A percentile compares a stretch with the other conserved stretches of the same genome.
Evolutionary conservation across 2,797 vertebrate genomes (phyloP).

Genomic region (Chelon labrosus): DNA sequence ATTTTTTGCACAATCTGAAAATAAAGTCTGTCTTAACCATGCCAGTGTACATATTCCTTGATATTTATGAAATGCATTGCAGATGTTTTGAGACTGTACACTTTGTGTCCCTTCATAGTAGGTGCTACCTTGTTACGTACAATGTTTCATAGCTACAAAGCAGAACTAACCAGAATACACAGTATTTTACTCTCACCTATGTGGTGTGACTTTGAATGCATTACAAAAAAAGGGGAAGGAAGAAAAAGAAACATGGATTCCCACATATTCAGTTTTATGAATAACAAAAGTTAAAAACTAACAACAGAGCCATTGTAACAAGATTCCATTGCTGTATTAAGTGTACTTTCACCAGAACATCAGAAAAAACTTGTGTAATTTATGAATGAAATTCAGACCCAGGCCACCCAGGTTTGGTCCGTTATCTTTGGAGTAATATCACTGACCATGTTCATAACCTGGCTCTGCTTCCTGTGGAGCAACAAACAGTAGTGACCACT

Average conservation of each 20-base stretch:
- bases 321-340: slow-evolving; percentile 30
- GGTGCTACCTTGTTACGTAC: background rate
- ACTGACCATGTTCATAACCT: slow-evolving; percentile 62
- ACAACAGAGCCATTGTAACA: background rate
- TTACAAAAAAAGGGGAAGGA: too few relatives aligned
- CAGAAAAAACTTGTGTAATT: slow-evolving; percentile 34
- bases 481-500: slow-evolving; percentile 56
- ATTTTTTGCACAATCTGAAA: slow-evolving; percentile 82
- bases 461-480: slow-evolving; percentile 53
- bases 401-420: slow-evolving; percentile 70
- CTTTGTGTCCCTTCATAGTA: background rate
- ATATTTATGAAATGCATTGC: background rate
- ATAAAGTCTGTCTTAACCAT: slow-evolving; percentile 70
- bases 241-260: background rate
- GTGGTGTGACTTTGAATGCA: background rate
- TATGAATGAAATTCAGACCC: slow-evolving; percentile 55
- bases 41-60: slow-evolving; percentile 1
- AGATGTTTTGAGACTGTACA: background rate
- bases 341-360: slow-evolving; percentile 33
- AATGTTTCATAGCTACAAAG: background rate
- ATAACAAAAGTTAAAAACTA: background rate
- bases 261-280: background rate
- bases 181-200: background rate
- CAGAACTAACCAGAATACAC: background rate
- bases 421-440: slow-evolving; percentile 73